Conservation (phyloP, 2,797 vertebrate genomes). For the Graptemys geographica region DNA sequence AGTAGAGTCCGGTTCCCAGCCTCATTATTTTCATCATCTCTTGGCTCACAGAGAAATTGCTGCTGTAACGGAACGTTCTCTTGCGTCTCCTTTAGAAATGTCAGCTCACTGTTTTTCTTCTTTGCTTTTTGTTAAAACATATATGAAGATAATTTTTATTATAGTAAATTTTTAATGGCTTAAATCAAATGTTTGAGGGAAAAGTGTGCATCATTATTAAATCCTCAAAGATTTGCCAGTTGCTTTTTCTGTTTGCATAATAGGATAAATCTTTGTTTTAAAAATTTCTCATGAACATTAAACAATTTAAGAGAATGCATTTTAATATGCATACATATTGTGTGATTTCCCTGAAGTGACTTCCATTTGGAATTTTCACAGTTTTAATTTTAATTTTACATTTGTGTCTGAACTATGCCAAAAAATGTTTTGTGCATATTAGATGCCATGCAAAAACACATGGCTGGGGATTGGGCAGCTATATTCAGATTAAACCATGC, state of each 20-base stretch:
- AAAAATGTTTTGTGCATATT: background rate
- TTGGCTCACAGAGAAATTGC: background rate
- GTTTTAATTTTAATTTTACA: slow-evolving; percentile 10
- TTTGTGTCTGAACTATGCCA: background rate
- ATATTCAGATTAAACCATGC: background rate
- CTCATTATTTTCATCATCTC: background rate
- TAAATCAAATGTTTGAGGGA: background rate
- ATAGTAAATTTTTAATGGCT: background rate
- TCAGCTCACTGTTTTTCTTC: background rate
- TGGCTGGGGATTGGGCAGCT: background rate
- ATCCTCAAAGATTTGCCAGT: background rate
- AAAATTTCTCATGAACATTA: background rate
- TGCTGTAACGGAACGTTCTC: background rate
- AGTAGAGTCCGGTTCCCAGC: background rate
- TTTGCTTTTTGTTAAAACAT: background rate
- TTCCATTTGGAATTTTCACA: slow-evolving; percentile 6
- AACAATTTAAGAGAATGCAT: background rate
- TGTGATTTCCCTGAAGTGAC: background rate
- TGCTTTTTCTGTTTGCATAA: background rate
- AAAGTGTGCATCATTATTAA: background rate
- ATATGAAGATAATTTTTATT: background rate
- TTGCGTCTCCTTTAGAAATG: background rate
- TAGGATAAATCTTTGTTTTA: background rate
- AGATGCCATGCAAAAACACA: background rate
- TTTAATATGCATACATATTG: background rate